phyloP scores from a whole-genome alignment of 2,797 vertebrate species.

The Gobio occitaniae region DNA sequence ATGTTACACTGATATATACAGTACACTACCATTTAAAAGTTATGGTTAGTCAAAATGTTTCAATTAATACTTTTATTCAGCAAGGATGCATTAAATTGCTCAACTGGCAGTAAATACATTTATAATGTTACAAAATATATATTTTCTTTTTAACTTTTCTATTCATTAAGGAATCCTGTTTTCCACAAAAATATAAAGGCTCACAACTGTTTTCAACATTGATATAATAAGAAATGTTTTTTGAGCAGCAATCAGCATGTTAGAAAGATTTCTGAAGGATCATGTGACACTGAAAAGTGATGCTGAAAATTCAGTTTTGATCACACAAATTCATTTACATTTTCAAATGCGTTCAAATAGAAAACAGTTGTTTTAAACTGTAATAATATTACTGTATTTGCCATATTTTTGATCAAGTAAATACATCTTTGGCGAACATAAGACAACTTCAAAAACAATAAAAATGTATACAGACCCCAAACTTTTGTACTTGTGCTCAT shows the following conservation, averaged over 20 bases:
- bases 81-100: background rate
- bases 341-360: background rate
- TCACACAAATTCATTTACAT: background rate
- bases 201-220: too few species aligned
- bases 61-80: background rate
- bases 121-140: background rate
- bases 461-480: background rate
- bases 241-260: background rate
- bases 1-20: too few species aligned
- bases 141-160: too few species aligned
- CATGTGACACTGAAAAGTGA: background rate
- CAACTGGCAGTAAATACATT: background rate
- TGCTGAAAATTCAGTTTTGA: background rate
- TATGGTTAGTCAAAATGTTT: background rate
- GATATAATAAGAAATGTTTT: background rate
- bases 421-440: background rate
- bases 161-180: too few species aligned
- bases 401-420: background rate
- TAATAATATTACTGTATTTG: background rate
- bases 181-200: too few species aligned
- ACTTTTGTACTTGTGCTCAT: background rate
- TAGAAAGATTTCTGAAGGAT: background rate
- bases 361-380: background rate
- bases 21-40: too few species aligned
- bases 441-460: background rate